Conservation (phyloP, 37 sponge, comb jelly and placozoan genomes). For the Ephydatia muelleri region DNA sequence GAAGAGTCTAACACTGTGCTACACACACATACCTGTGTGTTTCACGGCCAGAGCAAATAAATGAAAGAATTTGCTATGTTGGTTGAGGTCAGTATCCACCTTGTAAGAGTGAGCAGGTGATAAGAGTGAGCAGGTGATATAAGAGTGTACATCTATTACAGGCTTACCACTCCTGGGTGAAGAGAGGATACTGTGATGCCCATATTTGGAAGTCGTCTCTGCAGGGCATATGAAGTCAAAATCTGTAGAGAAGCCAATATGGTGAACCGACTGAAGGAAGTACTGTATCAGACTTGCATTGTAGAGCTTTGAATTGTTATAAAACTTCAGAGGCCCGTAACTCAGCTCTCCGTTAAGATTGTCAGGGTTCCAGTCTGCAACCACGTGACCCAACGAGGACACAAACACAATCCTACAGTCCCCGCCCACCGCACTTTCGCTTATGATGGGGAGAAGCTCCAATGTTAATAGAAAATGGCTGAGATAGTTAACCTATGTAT, state of each 20-base stretch:
- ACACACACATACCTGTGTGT: not conserved
- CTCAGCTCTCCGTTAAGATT: slow-evolving; percentile 32
- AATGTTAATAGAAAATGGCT: slow-evolving; percentile 52
- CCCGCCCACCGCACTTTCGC: slow-evolving; percentile 3
- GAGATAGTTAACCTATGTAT: slow-evolving; percentile 50
- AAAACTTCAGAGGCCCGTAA: slow-evolving; percentile 28
- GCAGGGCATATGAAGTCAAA: slow-evolving; percentile 52
- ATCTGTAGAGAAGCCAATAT: slow-evolving; percentile 11
- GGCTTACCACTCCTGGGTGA: slow-evolving; percentile 62
- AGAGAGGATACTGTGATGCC: slow-evolving; percentile 68
- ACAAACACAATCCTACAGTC: slow-evolving; percentile 49
- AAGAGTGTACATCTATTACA: not conserved
- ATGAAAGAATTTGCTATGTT: not conserved
- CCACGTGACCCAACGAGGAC: slow-evolving; percentile 34
- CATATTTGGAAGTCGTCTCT: slow-evolving; percentile 41
- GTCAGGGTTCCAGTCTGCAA: slow-evolving; percentile 16
- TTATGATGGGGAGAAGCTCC: slow-evolving; percentile 47
- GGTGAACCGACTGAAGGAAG: not conserved
- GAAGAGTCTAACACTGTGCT: too few species aligned
- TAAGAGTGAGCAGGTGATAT: not conserved
- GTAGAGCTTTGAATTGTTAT: slow-evolving; percentile 56
- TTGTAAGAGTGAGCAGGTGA: not conserved
- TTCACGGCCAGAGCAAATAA: not conserved
- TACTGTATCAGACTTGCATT: slow-evolving; percentile 28
- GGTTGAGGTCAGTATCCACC: not conserved